Evolutionary conservation across 35 echinoderm and acorn worm species (phyloP), one percentile per base, ranked within the genome.

Genomic region (Heliocidaris tuberculata): DNA sequence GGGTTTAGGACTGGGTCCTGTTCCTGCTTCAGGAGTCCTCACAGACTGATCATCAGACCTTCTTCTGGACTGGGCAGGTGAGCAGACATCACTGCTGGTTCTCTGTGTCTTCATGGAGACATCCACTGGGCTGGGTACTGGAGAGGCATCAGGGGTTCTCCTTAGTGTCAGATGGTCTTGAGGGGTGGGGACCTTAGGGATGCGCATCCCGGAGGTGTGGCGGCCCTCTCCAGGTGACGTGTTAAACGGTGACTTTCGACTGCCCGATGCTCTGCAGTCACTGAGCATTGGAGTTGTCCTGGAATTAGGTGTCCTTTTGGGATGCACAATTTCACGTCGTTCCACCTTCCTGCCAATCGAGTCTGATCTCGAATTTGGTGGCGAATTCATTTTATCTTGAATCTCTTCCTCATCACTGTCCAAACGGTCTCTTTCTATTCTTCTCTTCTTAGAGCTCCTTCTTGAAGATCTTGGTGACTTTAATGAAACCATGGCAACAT

Each of bases 41-140:
- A 78, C 4, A 78, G 65, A 78, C 65, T 78, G 65, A 27, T 78
- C 65, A n/a, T 19, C 65, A 78, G 65, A 78, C 65, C 65, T 78
- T 78, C 65, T 78, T 7, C 17, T 24, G 27, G 65, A 78, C 0
- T 78, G 65, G 17, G 27, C 27, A 24, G 21, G 21, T n/a, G 65
- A 27, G 35, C 3, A 0, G 35, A 42, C 35, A 42, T 42, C 35
- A 42, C 35, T 42, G 35, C 35, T 42, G 35, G 35, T 85, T n/a
- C 87, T 89, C 47, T 89, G 87, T 0, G 87, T 89, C 47, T 42
- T 89, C 87, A 89, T 89, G 29, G 87, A 89, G 32, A 42, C 87
- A 89, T 89, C 87, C 15, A 89, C 87, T 48, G 87, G 87, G 87
- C 87, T 89, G 21, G 87, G 31, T 47, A 48, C 15, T 9, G 87